phyloP scores from a whole-genome alignment of 2,113 vertebrate genomes.

The Cyphomyrus discorhynchus region DNA sequence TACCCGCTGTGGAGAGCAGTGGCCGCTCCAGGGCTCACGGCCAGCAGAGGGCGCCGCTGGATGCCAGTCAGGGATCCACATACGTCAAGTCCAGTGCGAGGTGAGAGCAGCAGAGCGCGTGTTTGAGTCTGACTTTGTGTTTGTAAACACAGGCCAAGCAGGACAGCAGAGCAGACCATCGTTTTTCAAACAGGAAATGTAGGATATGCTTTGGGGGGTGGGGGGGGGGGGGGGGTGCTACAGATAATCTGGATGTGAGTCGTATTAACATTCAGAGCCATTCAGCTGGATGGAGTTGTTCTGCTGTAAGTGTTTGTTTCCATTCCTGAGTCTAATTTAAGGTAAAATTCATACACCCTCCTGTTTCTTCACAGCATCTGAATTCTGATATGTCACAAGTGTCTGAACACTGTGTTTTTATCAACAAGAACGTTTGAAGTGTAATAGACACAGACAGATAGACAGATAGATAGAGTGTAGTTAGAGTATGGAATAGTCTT shows the following conservation, averaged over 20 bases:
- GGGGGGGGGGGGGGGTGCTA: background rate
- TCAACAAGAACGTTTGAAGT: background rate
- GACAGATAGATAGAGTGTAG: too few relatives aligned
- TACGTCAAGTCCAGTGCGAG: conserved; percentile 72
- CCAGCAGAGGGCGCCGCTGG: conserved; percentile 66
- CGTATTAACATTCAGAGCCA: background rate
- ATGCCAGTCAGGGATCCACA: conserved; percentile 72
- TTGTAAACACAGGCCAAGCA: background rate
- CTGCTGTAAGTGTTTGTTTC: background rate
- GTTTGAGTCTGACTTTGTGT: background rate
- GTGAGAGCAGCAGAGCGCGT: conserved; percentile 41
- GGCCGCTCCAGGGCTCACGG: conserved; percentile 41
- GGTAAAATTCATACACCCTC: background rate
- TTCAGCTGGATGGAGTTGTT: background rate
- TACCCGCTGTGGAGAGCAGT: conserved; percentile 70
- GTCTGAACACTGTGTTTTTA: background rate
- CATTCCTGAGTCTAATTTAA: background rate
- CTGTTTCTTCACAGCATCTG: background rate
- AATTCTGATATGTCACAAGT: background rate
- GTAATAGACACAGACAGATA: too few relatives aligned
- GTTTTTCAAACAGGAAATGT: background rate
- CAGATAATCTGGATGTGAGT: background rate
- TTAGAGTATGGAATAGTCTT: too few relatives aligned
- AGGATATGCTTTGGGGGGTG: background rate
- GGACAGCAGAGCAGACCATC: background rate